Evolutionary conservation across 30 jellyfish, hydroid and myxozoan genomes (phyloP).

Genomic region (Mastigias papua): DNA sequence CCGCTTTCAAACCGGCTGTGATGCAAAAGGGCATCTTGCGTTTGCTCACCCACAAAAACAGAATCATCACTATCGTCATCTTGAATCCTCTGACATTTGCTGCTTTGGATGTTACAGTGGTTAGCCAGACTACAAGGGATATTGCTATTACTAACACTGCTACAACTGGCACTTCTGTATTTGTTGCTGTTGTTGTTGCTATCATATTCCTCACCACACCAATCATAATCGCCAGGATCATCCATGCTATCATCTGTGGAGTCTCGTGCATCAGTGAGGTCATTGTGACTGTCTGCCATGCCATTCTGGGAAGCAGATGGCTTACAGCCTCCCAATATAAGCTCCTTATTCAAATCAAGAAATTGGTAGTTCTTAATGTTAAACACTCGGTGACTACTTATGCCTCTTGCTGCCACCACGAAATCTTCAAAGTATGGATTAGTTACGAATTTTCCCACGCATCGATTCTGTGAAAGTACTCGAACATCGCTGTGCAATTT

Average conservation of each 20-base stretch:
- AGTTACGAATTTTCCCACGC: constrained; percentile 43
- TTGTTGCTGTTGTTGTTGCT: constrained; percentile 39
- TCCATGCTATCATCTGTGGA: constrained; percentile 17
- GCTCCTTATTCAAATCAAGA: constrained; percentile 15
- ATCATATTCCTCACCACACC: constrained; percentile 16
- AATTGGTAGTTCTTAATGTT: constrained; percentile 35
- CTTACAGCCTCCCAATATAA: constrained; percentile 14
- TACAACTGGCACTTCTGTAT: not conserved
- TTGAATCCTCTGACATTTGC: not conserved
- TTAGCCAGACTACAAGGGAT: not conserved
- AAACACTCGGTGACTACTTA: constrained; percentile 19
- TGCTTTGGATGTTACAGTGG: not conserved
- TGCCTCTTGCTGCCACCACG: constrained; percentile 45
- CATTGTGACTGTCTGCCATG: not conserved
- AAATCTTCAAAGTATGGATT: constrained; percentile 49
- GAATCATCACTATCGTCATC: constrained; percentile 39
- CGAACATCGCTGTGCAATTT: constrained; percentile 19
- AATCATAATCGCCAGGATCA: constrained; percentile 41
- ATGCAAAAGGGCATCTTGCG: constrained; percentile 31
- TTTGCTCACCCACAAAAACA: constrained; percentile 2
- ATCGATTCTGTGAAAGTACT: constrained; percentile 14
- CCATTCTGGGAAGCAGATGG: constrained; percentile 46
- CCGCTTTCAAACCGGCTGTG: constrained; percentile 26
- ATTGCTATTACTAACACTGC: not conserved
- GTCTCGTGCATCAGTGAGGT: not conserved